These are phyloP conservation scores for Barnardius zonarius DNA, from an alignment of 2,113 vertebrate genomes.

Conservation along the genomic window DNA sequence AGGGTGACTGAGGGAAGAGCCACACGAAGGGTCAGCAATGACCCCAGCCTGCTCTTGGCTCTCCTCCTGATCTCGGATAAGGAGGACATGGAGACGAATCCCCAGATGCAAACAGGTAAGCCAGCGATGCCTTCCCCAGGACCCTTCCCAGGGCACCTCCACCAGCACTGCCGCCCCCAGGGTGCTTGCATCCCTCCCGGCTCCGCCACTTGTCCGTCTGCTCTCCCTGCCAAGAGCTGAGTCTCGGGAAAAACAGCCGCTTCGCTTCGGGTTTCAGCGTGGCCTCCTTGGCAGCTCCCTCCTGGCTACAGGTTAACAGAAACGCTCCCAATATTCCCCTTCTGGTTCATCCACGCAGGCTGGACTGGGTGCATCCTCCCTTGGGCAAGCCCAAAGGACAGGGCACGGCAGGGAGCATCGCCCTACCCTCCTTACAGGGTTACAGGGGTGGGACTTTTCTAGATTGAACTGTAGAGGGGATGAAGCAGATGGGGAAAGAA, in stretches of 20 bases:
- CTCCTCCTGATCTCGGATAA: background rate
- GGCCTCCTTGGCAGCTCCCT: slow-evolving; percentile 44
- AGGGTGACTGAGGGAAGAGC: background rate
- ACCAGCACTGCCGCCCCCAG: background rate
- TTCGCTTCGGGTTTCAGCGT: slow-evolving; percentile 38
- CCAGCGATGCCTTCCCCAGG: background rate
- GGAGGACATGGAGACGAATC: background rate
- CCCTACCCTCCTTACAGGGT: background rate
- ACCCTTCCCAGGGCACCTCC: background rate
- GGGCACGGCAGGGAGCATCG: background rate
- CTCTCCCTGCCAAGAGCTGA: slow-evolving; percentile 50
- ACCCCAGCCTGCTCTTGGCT: background rate
- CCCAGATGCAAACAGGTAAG: slow-evolving; percentile 72
- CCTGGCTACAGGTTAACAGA: slow-evolving; percentile 52
- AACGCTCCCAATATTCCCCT: slow-evolving; percentile 12
- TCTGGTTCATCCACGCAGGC: background rate
- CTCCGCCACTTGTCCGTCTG: slow-evolving; percentile 8
- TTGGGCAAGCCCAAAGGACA: background rate
- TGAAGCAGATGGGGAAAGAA: background rate
- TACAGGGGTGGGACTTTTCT: background rate
- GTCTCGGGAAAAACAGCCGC: slow-evolving; percentile 41
- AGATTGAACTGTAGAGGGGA: background rate
- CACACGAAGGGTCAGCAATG: background rate
- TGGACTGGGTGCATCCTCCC: background rate
- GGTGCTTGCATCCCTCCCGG: background rate